Evolutionary conservation across 2,888 invertebrate genomes (phyloP).

Genomic region (Hemaris fuciformis): DNA sequence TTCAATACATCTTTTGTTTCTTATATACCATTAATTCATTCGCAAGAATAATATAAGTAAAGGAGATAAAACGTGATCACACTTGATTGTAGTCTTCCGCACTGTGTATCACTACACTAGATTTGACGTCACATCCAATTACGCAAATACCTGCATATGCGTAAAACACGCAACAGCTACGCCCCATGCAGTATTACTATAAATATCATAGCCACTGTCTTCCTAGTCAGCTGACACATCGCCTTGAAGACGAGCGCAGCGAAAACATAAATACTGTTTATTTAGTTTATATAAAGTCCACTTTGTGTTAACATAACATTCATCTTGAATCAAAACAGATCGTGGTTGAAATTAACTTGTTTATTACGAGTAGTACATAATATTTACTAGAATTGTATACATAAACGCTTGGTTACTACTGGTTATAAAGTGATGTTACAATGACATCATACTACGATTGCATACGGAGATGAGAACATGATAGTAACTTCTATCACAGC

Average conservation of each 20-base stretch:
- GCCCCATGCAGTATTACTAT: conserved; percentile 40
- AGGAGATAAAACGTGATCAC: neutral
- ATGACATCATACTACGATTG: too few relatives aligned
- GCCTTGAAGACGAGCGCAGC: conserved; percentile 41
- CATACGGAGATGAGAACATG: too few relatives aligned
- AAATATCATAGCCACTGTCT: conserved; percentile 53
- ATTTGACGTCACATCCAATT: conserved; percentile 18
- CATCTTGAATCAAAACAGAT: neutral
- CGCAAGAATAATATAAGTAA: neutral
- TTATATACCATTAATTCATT: neutral
- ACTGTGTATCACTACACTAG: neutral
- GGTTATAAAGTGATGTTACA: neutral
- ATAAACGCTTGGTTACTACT: neutral
- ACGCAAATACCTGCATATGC: conserved; percentile 35
- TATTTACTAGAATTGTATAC: neutral
- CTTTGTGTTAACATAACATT: neutral
- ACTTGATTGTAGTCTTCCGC: neutral
- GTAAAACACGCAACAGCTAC: conserved; percentile 45
- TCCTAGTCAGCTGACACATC: conserved; percentile 54
- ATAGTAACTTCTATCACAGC: too few relatives aligned
- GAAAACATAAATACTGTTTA: conserved; percentile 18
- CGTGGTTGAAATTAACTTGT: neutral
- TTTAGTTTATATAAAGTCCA: conserved; percentile 1
- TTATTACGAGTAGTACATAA: neutral
- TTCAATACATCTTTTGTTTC: too few relatives aligned